Evolutionary conservation across 53 echinoderm and acorn worm genomes (phyloP), one percentile per base, ranked within the genome.

Genomic region (Henricia sp.): DNA sequence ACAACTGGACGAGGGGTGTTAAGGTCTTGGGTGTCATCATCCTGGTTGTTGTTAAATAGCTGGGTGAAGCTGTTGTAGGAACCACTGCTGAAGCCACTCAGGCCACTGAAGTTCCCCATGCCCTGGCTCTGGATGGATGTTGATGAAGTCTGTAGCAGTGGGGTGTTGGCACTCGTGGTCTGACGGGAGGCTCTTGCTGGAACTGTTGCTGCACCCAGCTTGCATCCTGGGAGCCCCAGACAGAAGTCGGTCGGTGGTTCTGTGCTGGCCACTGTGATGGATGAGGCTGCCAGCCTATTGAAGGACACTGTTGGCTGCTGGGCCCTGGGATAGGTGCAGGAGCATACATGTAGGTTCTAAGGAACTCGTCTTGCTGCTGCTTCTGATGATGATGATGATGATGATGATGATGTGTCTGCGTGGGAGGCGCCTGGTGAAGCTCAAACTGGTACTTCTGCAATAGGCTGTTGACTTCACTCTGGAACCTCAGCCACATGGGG

Each of bases 391-490:
- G n/a, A n/a, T n/a, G n/a, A n/a, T n/a, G n/a, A n/a, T n/a, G n/a
- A n/a, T n/a, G n/a, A n/a, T n/a, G n/a, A n/a, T n/a, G n/a, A n/a
- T n/a, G n/a, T n/a, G 35, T 76, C 36, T 56, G 52, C 54, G 14
- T 56, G 2, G 52, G 58, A 73, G 2, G 62, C 62, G 35, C n/a
- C 77, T 59, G 77, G 60, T 77, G 77, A 77, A 77, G 62, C 77
- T 77, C 60, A 82, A 82, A 66, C 82, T 82, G 82, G 82, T 82
- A 65, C 82, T 82, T 66, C 50, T 82, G 82, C 82, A 82, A 82
- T 50, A 82, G 65, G 66, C 82, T 82, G 82, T 66, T 82, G 82
- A 82, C 67, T 82, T 82, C 48, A 77, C 82, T 82, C 66, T 82
- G 82, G 67, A 82, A 82, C 82, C 50, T 65, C 9, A 82, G 82